Conservation (phyloP, 2,113 vertebrate genomes). For the Pituophis catenifer region DNA sequence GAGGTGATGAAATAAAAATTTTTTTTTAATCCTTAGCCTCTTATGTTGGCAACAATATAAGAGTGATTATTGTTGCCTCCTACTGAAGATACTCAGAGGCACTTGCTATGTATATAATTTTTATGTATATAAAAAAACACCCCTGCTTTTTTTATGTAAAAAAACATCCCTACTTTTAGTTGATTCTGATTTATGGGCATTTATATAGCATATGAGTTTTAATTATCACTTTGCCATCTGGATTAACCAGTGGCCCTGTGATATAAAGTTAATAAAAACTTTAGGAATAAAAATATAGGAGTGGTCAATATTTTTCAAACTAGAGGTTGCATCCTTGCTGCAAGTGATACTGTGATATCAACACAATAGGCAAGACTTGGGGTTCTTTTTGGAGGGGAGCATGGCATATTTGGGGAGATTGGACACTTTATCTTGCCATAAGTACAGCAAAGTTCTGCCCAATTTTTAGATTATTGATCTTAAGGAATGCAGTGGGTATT, state of each 20-base stretch:
- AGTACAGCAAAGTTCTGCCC: neutral
- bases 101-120: neutral
- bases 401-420: neutral
- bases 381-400: neutral
- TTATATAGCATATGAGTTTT: neutral
- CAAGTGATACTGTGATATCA: neutral
- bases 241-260: neutral
- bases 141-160: neutral
- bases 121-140: neutral
- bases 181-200: too few species aligned
- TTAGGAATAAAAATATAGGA: neutral
- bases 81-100: neutral
- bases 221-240: neutral
- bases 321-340: neutral
- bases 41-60: neutral
- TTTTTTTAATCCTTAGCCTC: neutral
- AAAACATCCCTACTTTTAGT: neutral
- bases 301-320: neutral
- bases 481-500: neutral
- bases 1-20: neutral
- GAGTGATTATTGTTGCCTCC: neutral
- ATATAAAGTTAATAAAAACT: neutral
- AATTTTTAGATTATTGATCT: neutral
- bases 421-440: neutral
- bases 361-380: neutral